Conservation (phyloP, 2,888 invertebrate genomes). For the Cyaniris semiargus region DNA sequence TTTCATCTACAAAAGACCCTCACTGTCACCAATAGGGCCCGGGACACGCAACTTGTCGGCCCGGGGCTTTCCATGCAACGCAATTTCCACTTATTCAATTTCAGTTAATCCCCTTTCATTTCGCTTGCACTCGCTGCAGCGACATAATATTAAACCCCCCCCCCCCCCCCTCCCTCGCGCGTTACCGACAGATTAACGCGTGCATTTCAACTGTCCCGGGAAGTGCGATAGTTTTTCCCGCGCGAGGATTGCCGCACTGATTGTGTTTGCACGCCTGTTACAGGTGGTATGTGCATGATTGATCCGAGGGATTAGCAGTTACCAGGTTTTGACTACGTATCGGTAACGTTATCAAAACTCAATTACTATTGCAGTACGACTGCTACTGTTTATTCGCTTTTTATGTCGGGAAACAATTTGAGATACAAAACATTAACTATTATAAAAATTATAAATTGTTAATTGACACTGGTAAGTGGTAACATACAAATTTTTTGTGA, state of each 20-base stretch:
- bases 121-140: neutral
- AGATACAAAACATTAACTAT: no score
- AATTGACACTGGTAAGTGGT: no score
- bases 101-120: neutral
- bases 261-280: neutral
- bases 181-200: neutral
- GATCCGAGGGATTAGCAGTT: neutral
- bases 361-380: neutral
- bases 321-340: neutral
- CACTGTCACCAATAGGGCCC: neutral
- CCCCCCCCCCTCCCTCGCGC: neutral
- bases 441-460: no score
- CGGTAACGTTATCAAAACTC: neutral
- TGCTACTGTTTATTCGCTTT: neutral
- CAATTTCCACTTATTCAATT: neutral
- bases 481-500: no score
- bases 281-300: neutral
- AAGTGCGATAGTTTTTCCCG: neutral
- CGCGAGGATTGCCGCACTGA: neutral
- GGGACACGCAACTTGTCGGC: neutral
- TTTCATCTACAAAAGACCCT: no score
- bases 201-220: neutral
- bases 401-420: no score
- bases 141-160: neutral
- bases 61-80: neutral